Evolutionary conservation across 2,888 invertebrate genomes (phyloP).

Genomic region (Leptothorax acervorum): DNA sequence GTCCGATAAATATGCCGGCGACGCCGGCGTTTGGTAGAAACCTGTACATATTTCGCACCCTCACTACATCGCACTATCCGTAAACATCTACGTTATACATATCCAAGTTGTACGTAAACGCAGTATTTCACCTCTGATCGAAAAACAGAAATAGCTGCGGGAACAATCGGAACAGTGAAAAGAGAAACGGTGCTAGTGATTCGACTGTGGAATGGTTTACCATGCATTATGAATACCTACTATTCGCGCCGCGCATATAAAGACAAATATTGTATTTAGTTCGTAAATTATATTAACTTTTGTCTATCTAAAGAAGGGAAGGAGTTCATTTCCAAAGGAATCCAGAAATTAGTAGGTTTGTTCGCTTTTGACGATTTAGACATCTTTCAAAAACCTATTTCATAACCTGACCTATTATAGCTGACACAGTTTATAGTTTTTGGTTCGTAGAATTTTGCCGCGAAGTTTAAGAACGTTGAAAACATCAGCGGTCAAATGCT

Average conservation of each 20-base stretch:
- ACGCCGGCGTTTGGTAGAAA: neutral
- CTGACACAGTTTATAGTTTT: neutral
- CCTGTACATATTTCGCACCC: neutral
- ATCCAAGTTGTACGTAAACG: neutral
- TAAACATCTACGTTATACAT: neutral
- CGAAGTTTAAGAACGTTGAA: neutral
- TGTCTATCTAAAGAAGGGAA: conserved; percentile 23
- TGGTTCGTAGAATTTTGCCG: neutral
- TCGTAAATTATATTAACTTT: conserved; percentile 69
- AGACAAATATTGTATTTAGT: conserved; percentile 73
- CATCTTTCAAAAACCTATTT: neutral
- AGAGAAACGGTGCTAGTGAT: conserved; percentile 25
- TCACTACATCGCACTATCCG: neutral
- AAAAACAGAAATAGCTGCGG: neutral
- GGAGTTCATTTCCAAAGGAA: conserved; percentile 53
- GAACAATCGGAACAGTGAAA: conserved; percentile 12
- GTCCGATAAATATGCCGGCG: neutral
- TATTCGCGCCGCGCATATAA: conserved; percentile 57
- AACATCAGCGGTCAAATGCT: neutral
- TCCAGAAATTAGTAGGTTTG: conserved; percentile 61
- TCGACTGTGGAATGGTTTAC: neutral
- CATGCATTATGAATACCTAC: conserved; percentile 44
- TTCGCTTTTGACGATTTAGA: neutral
- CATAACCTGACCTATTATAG: no score
- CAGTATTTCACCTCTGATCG: conserved; percentile 20